These are phyloP conservation scores for Euschistus heros DNA, from an alignment of 1,140 invertebrate species.

Conservation along the genomic window DNA sequence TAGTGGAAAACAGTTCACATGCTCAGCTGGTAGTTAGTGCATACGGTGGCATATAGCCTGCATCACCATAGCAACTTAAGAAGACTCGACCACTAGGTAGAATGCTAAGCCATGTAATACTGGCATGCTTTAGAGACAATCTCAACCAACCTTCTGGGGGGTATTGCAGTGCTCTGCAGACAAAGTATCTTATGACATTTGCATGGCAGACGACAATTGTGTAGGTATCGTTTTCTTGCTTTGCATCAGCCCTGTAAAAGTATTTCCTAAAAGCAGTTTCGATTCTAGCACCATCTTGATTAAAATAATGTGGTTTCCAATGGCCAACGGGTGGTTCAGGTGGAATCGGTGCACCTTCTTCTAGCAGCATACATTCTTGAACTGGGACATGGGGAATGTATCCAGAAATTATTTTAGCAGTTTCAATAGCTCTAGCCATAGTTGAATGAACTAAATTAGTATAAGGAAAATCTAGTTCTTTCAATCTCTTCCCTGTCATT, in stretches of 20 bases:
- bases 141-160: slow-evolving; percentile 94
- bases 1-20: neutral
- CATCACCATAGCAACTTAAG: slow-evolving; percentile 70
- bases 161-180: slow-evolving; percentile 94
- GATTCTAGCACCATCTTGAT: slow-evolving; percentile 87
- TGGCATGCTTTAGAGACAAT: slow-evolving; percentile 80
- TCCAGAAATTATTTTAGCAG: slow-evolving; percentile 30
- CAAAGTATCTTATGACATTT: slow-evolving; percentile 96
- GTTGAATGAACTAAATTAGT: slow-evolving; percentile 73
- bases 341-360: slow-evolving; percentile 89
- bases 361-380: slow-evolving; percentile 54
- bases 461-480: slow-evolving; percentile 65
- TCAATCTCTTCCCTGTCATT: slow-evolving; percentile 63
- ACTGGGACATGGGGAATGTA: slow-evolving; percentile 37
- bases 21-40: slow-evolving; percentile 43
- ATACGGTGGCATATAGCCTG: slow-evolving; percentile 74
- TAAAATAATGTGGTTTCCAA: slow-evolving; percentile 78
- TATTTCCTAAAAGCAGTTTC: slow-evolving; percentile 92
- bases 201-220: slow-evolving; percentile 94
- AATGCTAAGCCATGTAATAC: slow-evolving; percentile 85
- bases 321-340: slow-evolving; percentile 80
- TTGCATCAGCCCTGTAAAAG: slow-evolving; percentile 75
- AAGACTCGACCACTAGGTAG: slow-evolving; percentile 74
- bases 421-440: slow-evolving; percentile 66
- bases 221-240: slow-evolving; percentile 73